Evolutionary conservation across 1,140 invertebrate species (phyloP), one percentile per base, ranked within the genome.

Genomic region (Patella vulgata): DNA sequence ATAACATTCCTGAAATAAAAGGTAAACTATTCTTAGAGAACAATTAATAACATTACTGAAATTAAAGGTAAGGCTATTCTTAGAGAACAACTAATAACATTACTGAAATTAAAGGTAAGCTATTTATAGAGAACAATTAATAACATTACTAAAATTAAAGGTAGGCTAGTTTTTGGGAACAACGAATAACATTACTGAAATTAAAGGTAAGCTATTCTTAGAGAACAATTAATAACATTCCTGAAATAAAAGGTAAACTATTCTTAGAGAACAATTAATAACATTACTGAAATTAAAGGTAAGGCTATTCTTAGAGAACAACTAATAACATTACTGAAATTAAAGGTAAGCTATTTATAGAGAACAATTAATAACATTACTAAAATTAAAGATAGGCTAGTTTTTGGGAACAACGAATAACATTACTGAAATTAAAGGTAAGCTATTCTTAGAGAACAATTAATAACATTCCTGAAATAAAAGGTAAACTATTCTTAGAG

Each of bases 21-120:
- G 73, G 80, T 80, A 50, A 48, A 53, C 79, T 1, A 84, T 85
- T 31, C 69, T 83, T 3, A 56, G 83, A 43, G 74, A 74, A 50
- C 83, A 85, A 46, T 69, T 85, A 12, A 74, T 84, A 33, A 75
- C 80, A 28, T 68, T 85, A n/a, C 63, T 85, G 8, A 75, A 81
- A 66, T 68, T 77, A 54, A 82, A 82, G 73, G 80, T 80, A 50
- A 48, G 44, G n/a, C 52, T n/a, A 83, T 85, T 28, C 70, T 82
- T 3, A 55, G 82, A 42, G 74, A 74, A 50, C 83, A 85, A 46
- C 70, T 85, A 14, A 74, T 84, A 31, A 75, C 80, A 28, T 68
- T 85, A 17, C 63, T 85, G 9, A 75, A 80, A 66, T 68, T 77
- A 53, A 82, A 82, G 73, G 79, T 80, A 52, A 47, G 43, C 51